phyloP scores from a whole-genome alignment of 1,140 invertebrate genomes.

The Scaptomyza graminum region DNA sequence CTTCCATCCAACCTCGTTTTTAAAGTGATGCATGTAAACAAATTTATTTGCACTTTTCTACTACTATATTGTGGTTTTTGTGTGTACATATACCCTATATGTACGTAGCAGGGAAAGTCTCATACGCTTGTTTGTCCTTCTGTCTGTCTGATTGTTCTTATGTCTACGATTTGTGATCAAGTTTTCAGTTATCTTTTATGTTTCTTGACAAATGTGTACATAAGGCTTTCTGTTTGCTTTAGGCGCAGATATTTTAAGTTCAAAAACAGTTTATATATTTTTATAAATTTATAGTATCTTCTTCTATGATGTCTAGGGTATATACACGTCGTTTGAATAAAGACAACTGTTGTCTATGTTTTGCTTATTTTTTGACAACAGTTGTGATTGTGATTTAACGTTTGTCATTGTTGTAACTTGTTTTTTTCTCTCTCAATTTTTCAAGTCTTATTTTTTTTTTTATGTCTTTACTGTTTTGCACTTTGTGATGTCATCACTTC shows the following conservation, averaged over 20 bases:
- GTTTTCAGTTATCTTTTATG: not conserved
- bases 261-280: too few relatives aligned
- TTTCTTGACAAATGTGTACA: not conserved
- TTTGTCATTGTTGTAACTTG: constrained; percentile 47
- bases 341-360: not conserved
- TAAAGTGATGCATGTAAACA: not conserved
- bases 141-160: not conserved
- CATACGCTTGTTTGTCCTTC: not conserved
- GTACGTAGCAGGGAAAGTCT: not conserved
- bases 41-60: not conserved
- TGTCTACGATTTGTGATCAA: not conserved
- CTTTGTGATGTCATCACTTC: constrained; percentile 55
- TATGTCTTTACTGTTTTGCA: not conserved
- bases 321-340: not conserved
- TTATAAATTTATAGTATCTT: too few relatives aligned
- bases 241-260: not conserved
- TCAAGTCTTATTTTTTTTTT: constrained; percentile 10
- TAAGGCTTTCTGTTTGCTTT: not conserved
- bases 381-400: constrained; percentile 32
- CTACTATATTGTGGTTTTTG: not conserved
- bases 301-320: not conserved
- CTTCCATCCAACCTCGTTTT: not conserved
- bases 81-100: not conserved
- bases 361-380: constrained; percentile 18
- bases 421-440: constrained; percentile 4